Percentiles rank a stretch among this genome's conserved stretches.
phyloP scores from a whole-genome alignment of 2,113 vertebrate genomes.

The Eulacestoma nigropectus region DNA sequence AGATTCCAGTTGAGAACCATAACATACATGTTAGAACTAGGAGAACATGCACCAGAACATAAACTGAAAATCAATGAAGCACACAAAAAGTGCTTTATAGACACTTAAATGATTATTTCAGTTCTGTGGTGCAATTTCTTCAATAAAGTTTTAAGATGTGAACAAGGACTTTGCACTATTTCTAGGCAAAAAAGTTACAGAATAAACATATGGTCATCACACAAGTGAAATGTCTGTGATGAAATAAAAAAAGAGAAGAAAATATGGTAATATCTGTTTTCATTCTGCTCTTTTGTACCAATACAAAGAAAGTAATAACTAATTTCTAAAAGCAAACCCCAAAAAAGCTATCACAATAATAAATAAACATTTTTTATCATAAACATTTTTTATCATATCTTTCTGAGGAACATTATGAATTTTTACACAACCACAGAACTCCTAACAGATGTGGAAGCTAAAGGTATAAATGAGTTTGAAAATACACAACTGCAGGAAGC shows the following conservation, averaged over 20 bases:
- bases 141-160: neutral
- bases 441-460: neutral
- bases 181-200: neutral
- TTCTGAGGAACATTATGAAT: neutral
- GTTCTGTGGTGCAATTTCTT: neutral
- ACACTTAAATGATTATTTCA: neutral
- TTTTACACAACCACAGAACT: neutral
- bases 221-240: neutral
- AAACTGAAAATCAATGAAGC: neutral
- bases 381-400: neutral
- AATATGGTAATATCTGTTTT: neutral
- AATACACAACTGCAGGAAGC: neutral
- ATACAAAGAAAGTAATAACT: neutral
- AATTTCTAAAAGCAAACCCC: neutral
- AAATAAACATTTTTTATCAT: neutral
- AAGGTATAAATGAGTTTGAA: neutral
- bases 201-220: neutral
- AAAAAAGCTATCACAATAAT: neutral
- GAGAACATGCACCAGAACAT: neutral
- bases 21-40: neutral
- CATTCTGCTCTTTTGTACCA: neutral
- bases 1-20: neutral
- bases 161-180: neutral
- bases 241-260: neutral
- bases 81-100: neutral